These are phyloP conservation scores for Gambelia wislizenii DNA, from an alignment of 2,797 vertebrate species.

Conservation along the genomic window DNA sequence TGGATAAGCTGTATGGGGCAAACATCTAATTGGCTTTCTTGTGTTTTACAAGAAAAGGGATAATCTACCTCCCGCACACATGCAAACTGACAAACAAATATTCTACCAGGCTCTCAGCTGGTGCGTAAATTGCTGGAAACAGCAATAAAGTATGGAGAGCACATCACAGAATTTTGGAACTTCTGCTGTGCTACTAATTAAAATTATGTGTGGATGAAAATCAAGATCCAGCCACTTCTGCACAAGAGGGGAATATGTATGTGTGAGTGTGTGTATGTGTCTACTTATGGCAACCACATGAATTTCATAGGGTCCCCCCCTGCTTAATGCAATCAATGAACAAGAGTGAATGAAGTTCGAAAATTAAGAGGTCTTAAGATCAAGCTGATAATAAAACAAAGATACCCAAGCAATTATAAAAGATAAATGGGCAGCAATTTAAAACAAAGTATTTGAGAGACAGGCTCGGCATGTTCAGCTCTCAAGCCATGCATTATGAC, in stretches of 20 bases:
- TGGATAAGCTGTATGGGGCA: neutral
- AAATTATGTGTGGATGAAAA: constrained; percentile 72
- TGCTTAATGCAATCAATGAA: constrained; percentile 42
- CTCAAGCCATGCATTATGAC: constrained; percentile 77
- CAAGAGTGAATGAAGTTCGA: constrained; percentile 62
- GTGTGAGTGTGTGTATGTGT: neutral
- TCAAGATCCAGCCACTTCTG: constrained; percentile 53
- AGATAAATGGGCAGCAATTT: constrained; percentile 75
- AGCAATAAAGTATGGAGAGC: constrained; percentile 54
- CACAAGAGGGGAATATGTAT: constrained; percentile 44
- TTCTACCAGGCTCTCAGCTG: constrained; percentile 24
- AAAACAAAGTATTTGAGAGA: constrained; percentile 58
- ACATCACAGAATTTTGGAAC: constrained; percentile 64
- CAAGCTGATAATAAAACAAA: constrained; percentile 53
- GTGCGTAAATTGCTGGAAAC: constrained; percentile 54
- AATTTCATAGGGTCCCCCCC: neutral
- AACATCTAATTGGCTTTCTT: constrained; percentile 50
- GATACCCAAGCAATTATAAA: constrained; percentile 72
- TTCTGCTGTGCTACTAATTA: constrained; percentile 63
- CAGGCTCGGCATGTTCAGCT: constrained; percentile 63
- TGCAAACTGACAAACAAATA: constrained; percentile 32
- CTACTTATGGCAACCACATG: too few species aligned
- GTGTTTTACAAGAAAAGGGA: constrained; percentile 38
- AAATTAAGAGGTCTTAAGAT: constrained; percentile 54
- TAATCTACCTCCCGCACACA: constrained; percentile 17